Base-by-base conservation (phyloP, 2,113 vertebrate genomes). In the Bubo bubo region DNA sequence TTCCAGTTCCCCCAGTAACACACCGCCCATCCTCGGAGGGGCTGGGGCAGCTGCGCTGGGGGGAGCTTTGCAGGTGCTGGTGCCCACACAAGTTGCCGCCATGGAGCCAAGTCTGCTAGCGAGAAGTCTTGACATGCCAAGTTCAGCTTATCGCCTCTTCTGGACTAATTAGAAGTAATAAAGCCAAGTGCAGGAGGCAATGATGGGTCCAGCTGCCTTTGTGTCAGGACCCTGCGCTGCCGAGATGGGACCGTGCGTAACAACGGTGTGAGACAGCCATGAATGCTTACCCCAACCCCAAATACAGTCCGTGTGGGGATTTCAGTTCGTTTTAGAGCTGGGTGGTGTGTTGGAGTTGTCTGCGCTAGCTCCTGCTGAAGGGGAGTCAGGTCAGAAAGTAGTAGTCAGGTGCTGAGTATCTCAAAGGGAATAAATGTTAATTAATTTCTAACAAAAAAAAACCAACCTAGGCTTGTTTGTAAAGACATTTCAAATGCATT, bases 21-120 rank as follows among this genome's bases (percentile, higher is more conserved):
- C n/a, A 15, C 23, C 8, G 1, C 45, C 56, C 17, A 6, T 71
- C 45, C 73, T 45, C 2, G 1, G 21, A 56, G 71, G 39, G 41
- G 9, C 60, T 70, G 67, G 66, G 47, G 53, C 58, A 67, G 50
- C 60, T 56, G 52, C 30, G 21, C 22, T 1, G 1, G 0, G 0
- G 53, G 79, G 14, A 73, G 76, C 83, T 91, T 32, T 95, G 84
- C 90, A 91, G 77, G 90, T 94, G 86, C 71, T 85, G 53, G 4
- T 95, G 88, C 88, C 88, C 82, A 88, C 90, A 47, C 79, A 88
- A 53, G 82, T 79, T 6, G 18, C 79, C 2, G 2, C 79, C 1
- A 0, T 18, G 43, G 58, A 96, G 91, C 88, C 82, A 82, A 13
- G 47, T 23, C 74, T 67, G 52, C 50, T 59, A 4, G 34, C 30